These are phyloP conservation scores for Buathra laborator DNA, from an alignment of 2,888 invertebrate genomes.

Conservation along the genomic window DNA sequence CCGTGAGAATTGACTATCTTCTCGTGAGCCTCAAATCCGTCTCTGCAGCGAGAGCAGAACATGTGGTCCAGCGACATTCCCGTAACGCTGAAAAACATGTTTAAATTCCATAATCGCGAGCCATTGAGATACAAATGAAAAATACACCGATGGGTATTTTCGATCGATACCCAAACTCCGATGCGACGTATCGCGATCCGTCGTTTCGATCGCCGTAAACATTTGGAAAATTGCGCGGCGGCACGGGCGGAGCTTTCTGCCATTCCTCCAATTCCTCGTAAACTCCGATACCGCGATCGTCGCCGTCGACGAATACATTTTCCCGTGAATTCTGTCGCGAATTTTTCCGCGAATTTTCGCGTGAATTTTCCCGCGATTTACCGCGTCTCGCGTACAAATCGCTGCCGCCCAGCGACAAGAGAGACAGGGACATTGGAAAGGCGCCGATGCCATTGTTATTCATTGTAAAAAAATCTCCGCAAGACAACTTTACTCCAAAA, in stretches of 20 bases:
- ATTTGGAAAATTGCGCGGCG: constrained; percentile 71
- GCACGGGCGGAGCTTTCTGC: constrained; percentile 67
- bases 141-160: neutral
- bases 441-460: constrained; percentile 68
- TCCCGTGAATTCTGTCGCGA: constrained; percentile 40
- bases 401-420: constrained; percentile 80
- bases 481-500: constrained; percentile 1
- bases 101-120: neutral
- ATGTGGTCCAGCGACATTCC: constrained; percentile 96
- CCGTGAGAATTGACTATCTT: constrained; percentile 99
- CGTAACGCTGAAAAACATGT: constrained; percentile 82
- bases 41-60: constrained; percentile 97
- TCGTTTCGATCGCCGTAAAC: constrained; percentile 68
- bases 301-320: constrained; percentile 36
- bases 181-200: constrained; percentile 43
- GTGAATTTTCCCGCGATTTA: constrained; percentile 70
- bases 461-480: constrained; percentile 59
- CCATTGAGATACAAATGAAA: neutral
- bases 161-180: constrained; percentile 66
- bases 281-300: constrained; percentile 58
- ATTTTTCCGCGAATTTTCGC: constrained; percentile 66
- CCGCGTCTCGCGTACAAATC: constrained; percentile 80
- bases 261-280: constrained; percentile 74
- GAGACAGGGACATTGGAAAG: constrained; percentile 77
- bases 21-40: constrained; percentile 98